A percentile compares a stretch with the other conserved stretches of the same genome.
Conservation (phyloP, 2,888 invertebrate genomes). For the Lepeophtheirus nordmannii region DNA sequence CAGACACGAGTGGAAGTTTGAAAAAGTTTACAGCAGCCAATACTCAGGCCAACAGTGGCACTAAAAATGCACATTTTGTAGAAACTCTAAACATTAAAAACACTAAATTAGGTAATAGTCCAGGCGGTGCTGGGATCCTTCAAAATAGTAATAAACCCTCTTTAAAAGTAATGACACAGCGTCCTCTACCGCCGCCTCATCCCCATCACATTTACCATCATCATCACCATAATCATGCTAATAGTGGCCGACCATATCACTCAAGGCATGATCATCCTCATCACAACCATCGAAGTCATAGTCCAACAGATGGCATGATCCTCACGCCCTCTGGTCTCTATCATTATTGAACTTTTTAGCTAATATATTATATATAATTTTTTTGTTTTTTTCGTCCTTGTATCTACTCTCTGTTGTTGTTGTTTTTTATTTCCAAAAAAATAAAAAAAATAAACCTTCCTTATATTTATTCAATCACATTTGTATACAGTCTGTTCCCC, state of each 20-base stretch:
- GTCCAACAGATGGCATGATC: conserved; percentile 21
- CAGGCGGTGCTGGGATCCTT: not conserved
- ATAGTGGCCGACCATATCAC: not conserved
- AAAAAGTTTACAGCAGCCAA: not conserved
- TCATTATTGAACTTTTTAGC: not conserved
- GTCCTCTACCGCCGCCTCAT: not conserved
- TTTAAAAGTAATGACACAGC: too few relatives aligned
- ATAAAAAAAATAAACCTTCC: too few relatives aligned
- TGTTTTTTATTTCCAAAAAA: too few relatives aligned
- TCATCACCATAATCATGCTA: conserved; percentile 3
- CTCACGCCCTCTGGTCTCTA: conserved; percentile 13
- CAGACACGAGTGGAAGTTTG: not conserved
- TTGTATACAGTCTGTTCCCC: too few relatives aligned
- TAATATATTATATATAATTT: too few relatives aligned
- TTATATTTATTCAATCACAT: too few relatives aligned
- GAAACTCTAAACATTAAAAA: not conserved
- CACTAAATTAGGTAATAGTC: too few relatives aligned
- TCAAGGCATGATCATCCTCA: not conserved
- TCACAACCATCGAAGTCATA: conserved; percentile 8
- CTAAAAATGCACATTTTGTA: not conserved
- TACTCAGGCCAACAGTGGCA: not conserved
- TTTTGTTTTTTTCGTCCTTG: too few relatives aligned
- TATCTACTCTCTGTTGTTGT: too few relatives aligned
- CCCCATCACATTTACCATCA: not conserved
- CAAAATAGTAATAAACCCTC: not conserved